A percentile compares a stretch with the other conserved stretches of the same genome.
Evolutionary conservation across 1,140 invertebrate species (phyloP).

Genomic region (Hypsibius dujardini): DNA sequence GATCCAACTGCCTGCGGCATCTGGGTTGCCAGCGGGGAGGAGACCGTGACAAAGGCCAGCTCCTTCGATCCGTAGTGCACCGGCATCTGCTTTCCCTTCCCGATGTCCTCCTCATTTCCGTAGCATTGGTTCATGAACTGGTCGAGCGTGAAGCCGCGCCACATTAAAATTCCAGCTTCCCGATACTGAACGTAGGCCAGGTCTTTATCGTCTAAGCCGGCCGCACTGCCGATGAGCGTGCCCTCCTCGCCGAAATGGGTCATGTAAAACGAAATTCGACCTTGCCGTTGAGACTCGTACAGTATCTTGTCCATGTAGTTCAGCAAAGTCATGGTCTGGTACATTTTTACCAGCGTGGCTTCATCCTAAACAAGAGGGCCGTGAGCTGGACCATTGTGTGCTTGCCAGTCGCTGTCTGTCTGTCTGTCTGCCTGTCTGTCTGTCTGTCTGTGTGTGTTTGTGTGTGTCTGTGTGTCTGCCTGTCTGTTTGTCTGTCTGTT

Average conservation of each 20-base stretch:
- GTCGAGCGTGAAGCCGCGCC: conserved; percentile 65
- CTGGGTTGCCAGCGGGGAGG: conserved; percentile 83
- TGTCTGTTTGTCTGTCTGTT: too few relatives aligned
- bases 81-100: conserved; percentile 89
- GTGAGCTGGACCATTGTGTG: too few relatives aligned
- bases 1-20: conserved; percentile 88
- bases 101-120: conserved; percentile 67
- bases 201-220: conserved; percentile 65
- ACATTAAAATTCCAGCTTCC: conserved; percentile 58
- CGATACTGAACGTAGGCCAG: conserved; percentile 80
- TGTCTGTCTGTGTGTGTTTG: too few relatives aligned
- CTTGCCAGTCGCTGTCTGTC: too few relatives aligned
- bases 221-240: conserved; percentile 75
- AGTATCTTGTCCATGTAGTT: conserved; percentile 87
- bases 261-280: conserved; percentile 98
- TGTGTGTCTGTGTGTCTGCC: too few relatives aligned
- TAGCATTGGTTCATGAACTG: conserved; percentile 91
- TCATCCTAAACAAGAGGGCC: background rate
- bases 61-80: conserved; percentile 71
- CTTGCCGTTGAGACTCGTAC: conserved; percentile 94
- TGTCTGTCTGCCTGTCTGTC: too few relatives aligned
- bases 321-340: conserved; percentile 55
- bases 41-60: conserved; percentile 80
- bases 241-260: conserved; percentile 96
- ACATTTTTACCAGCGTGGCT: conserved; percentile 29